These are phyloP conservation scores for Mylabris sibirica DNA, from an alignment of 2,888 invertebrate species.

Conservation along the genomic window DNA sequence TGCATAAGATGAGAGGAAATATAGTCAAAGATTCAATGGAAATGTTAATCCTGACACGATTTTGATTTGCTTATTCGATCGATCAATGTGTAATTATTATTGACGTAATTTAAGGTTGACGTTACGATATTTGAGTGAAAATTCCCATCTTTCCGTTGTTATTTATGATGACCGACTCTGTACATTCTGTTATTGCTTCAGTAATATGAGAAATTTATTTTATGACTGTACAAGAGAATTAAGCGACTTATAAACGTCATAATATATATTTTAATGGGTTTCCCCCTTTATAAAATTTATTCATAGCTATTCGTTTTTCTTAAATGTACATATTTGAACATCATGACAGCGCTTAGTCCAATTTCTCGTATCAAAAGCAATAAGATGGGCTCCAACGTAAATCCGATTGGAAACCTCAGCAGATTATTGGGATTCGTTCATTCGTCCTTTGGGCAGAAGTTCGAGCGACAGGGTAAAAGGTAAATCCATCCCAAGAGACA, in stretches of 20 bases:
- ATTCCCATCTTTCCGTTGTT: neutral
- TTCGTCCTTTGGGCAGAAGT: conserved; percentile 47
- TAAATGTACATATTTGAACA: conserved; percentile 39
- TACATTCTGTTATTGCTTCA: neutral
- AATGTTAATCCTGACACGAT: neutral
- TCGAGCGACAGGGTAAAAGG: conserved; percentile 45
- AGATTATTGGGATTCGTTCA: conserved; percentile 56
- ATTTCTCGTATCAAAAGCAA: conserved; percentile 52
- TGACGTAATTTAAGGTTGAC: neutral
- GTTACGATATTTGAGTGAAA: conserved; percentile 2
- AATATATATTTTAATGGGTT: conserved; percentile 4
- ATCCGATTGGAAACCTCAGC: conserved; percentile 57
- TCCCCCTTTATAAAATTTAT: conserved; percentile 20
- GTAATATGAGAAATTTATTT: conserved; percentile 7
- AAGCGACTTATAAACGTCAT: conserved; percentile 1
- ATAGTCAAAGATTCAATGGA: neutral
- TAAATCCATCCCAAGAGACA: conserved; percentile 51
- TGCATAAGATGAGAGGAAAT: neutral
- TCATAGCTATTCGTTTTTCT: conserved; percentile 21
- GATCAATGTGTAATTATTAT: too few relatives aligned
- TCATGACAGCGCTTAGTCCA: conserved; percentile 43
- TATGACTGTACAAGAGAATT: neutral
- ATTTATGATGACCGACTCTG: neutral
- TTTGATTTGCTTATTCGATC: too few relatives aligned
- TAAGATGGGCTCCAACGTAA: conserved; percentile 52